These are phyloP conservation scores for Helostoma temminkii DNA, from an alignment of 2,797 vertebrate genomes.

Conservation along the genomic window DNA sequence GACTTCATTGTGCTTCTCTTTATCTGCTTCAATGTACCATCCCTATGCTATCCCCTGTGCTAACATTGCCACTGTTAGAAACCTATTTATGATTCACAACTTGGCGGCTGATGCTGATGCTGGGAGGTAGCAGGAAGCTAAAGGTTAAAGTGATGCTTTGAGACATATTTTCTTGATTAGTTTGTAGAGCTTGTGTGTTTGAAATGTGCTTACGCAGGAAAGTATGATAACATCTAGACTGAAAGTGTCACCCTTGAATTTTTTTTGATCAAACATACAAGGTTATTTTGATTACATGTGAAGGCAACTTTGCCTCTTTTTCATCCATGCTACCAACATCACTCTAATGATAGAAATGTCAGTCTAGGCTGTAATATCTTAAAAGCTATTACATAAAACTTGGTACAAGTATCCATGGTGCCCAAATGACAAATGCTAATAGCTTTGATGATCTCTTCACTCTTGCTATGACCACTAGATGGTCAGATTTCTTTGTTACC, in stretches of 20 bases:
- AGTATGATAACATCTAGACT: no score
- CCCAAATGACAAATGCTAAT: not conserved
- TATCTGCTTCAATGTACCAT: conserved; percentile 20
- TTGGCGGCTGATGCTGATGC: conserved; percentile 28
- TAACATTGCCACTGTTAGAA: conserved; percentile 24
- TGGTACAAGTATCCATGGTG: not conserved
- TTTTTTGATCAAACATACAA: no score
- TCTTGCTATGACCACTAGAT: not conserved
- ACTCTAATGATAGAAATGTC: no score
- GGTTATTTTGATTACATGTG: no score
- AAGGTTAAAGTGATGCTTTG: conserved; percentile 18
- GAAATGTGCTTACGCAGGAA: no score
- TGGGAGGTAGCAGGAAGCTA: conserved; percentile 13
- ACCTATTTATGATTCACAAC: conserved; percentile 36
- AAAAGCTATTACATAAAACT: not conserved
- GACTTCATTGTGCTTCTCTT: conserved; percentile 35
- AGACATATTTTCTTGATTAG: no score
- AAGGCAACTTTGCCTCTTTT: not conserved
- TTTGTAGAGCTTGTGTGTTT: no score
- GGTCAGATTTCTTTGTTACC: not conserved
- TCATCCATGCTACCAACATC: not conserved
- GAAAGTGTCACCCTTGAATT: no score
- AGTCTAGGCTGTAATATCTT: not conserved
- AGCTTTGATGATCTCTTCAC: not conserved
- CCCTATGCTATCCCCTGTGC: not conserved